A percentile compares a stretch with the other conserved stretches of the same genome.
phyloP scores from a whole-genome alignment of 2,888 invertebrate genomes.

The Microctonus brassicae region DNA sequence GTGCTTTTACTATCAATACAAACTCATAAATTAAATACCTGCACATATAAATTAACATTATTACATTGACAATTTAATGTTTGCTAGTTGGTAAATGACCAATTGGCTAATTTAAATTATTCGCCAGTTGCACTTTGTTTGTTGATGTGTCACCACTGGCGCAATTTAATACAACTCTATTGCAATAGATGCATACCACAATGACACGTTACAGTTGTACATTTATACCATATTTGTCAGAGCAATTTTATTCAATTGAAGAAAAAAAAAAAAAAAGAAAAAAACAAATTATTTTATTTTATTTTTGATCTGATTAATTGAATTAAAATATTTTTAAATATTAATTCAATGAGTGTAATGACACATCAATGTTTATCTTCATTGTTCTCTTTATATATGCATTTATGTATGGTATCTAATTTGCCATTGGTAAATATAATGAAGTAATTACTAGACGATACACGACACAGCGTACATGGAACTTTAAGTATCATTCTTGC shows the following conservation, averaged over 20 bases:
- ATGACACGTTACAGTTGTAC: not conserved
- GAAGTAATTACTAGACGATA: conserved; percentile 54
- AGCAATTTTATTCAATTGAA: too few relatives aligned
- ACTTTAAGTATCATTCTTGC: conserved; percentile 40
- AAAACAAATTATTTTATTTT: not conserved
- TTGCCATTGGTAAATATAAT: conserved; percentile 46
- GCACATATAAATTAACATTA: not conserved
- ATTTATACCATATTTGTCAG: too few relatives aligned
- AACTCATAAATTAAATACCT: not conserved
- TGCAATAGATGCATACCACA: not conserved
- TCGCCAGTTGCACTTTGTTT: not conserved
- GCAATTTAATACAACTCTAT: not conserved
- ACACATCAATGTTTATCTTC: not conserved
- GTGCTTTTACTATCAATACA: conserved; percentile 12
- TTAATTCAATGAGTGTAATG: not conserved
- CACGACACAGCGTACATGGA: conserved; percentile 50
- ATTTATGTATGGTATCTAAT: not conserved
- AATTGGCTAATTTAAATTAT: not conserved
- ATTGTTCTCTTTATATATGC: not conserved
- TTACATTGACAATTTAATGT: not conserved
- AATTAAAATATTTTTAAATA: too few relatives aligned
- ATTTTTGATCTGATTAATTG: not conserved
- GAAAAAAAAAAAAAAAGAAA: too few relatives aligned
- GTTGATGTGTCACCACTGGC: not conserved
- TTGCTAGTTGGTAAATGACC: not conserved